Percentiles rank a stretch among this genome's conserved stretches.
Conservation (phyloP, 2,888 invertebrate species). For the Cantharis rufa region DNA sequence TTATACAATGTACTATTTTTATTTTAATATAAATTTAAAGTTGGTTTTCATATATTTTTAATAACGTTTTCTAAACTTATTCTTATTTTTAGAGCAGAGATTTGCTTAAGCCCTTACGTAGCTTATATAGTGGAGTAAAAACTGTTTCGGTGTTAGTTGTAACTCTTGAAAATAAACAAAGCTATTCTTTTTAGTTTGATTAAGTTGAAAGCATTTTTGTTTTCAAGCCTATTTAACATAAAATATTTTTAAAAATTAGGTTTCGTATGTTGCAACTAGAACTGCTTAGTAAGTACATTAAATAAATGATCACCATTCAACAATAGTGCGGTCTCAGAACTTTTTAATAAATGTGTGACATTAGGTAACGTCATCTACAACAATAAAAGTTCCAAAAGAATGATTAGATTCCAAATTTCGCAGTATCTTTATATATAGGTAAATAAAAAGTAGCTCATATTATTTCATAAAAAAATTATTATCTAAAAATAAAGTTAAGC, state of each 20-base stretch:
- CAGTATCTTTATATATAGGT: not conserved
- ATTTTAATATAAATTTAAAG: not conserved
- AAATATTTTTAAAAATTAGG: not conserved
- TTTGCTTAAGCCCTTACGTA: not conserved
- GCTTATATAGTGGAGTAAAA: not conserved
- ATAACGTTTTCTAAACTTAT: not conserved
- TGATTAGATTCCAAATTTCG: not conserved
- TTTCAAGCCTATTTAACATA: not conserved
- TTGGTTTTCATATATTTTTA: not conserved
- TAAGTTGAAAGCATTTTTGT: not conserved
- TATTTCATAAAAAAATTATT: not conserved
- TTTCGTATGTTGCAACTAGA: not conserved
- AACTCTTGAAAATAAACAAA: not conserved
- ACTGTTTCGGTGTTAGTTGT: not conserved
- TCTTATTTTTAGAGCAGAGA: not conserved
- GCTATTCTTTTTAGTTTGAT: not conserved
- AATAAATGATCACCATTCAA: not conserved
- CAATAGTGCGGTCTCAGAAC: not conserved
- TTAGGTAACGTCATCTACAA: not conserved
- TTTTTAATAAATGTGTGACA: not conserved
- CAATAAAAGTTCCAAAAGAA: not conserved
- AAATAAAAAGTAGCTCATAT: not conserved
- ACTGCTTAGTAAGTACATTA: not conserved
- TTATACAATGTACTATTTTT: too few relatives aligned
- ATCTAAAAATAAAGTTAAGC: not conserved